Percentiles rank a stretch among this genome's conserved stretches.
Conservation (phyloP, 2,113 vertebrate species). For the Hyla sarda region DNA sequence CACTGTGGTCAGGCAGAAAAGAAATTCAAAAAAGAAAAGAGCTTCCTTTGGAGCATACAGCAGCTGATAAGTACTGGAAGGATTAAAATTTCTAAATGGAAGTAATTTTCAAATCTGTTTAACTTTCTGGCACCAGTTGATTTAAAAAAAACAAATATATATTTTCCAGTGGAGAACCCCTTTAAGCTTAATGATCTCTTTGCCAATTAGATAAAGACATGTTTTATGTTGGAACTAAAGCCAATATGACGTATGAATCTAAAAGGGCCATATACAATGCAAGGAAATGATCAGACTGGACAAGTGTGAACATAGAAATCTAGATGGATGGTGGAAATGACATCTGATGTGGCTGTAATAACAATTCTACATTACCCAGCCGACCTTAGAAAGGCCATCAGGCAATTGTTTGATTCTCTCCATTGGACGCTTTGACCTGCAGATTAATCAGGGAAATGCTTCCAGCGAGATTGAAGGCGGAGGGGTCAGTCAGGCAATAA, state of each 20-base stretch:
- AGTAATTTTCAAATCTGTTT: too few species aligned
- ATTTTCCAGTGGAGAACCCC: too few species aligned
- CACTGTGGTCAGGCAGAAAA: too few species aligned
- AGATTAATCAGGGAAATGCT: slow-evolving; percentile 6
- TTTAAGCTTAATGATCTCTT: not conserved
- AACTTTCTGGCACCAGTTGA: too few species aligned
- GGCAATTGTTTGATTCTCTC: slow-evolving; percentile 29
- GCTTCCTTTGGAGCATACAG: too few species aligned
- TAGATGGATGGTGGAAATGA: not conserved
- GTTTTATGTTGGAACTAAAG: not conserved
- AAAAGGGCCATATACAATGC: not conserved
- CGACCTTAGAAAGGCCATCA: not conserved
- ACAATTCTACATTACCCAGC: not conserved
- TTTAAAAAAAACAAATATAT: too few species aligned
- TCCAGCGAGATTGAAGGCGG: slow-evolving; percentile 24
- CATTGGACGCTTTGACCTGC: slow-evolving; percentile 7
- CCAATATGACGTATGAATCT: not conserved
- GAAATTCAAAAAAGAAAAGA: too few species aligned
- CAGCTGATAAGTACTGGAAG: too few species aligned
- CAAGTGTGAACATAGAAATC: not conserved
- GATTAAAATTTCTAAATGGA: too few species aligned
- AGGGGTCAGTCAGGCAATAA: slow-evolving; percentile 6
- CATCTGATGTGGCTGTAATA: slow-evolving; percentile 23
- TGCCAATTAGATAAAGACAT: not conserved
- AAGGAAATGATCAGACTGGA: not conserved